A percentile compares a stretch with the other conserved stretches of the same genome.
phyloP scores from a whole-genome alignment of 1,140 invertebrate genomes.

The Neodiprion pinetum region DNA sequence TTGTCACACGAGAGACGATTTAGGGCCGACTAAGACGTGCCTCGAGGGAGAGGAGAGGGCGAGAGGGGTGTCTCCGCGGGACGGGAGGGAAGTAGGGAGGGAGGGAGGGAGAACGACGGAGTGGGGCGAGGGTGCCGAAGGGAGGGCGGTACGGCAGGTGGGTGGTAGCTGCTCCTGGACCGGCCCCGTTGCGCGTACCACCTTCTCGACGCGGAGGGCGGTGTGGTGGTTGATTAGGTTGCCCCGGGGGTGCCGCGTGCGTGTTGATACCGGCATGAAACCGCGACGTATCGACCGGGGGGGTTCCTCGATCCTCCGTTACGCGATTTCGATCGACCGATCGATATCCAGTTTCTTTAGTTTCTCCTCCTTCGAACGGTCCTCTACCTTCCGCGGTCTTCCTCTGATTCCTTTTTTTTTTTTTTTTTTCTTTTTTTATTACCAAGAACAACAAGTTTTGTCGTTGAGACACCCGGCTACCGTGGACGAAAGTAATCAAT shows the following conservation, averaged over 20 bases:
- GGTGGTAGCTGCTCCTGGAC: constrained; percentile 3
- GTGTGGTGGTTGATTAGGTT: background rate
- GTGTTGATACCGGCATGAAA: background rate
- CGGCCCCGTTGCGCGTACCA: constrained; percentile 6
- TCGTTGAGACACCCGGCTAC: too few relatives aligned
- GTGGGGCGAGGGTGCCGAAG: background rate
- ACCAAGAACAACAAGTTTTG: too few relatives aligned
- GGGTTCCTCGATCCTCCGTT: too few relatives aligned
- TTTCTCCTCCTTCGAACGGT: background rate
- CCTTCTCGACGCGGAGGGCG: background rate
- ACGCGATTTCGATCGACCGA: background rate
- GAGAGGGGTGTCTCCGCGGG: background rate
- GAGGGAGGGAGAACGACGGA: too few relatives aligned
- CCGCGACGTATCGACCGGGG: too few relatives aligned
- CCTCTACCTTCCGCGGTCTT: too few relatives aligned
- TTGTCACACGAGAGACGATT: constrained; percentile 7
- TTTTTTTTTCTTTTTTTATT: too few relatives aligned
- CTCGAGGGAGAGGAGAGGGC: background rate
- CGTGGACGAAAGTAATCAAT: too few relatives aligned
- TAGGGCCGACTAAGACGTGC: constrained; percentile 4
- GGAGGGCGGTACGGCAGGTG: background rate
- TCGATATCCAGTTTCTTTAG: background rate
- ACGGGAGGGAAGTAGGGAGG: background rate
- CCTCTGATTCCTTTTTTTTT: too few relatives aligned
- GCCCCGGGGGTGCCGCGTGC: background rate